A percentile compares a stretch with the other conserved stretches of the same genome.
Conservation (phyloP, 1,140 invertebrate species). For the Danaus melanippus region DNA sequence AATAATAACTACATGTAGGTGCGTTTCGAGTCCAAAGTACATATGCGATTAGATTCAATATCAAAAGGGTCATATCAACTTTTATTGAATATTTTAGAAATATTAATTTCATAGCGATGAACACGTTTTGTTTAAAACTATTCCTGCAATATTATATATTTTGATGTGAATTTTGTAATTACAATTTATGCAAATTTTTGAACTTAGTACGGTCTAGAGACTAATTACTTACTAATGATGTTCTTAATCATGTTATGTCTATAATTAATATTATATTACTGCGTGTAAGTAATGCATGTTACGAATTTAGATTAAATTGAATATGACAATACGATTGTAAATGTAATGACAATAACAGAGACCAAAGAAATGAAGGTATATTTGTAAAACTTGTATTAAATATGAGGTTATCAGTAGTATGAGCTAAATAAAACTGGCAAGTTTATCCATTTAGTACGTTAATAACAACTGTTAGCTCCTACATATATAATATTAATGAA, state of each 20-base stretch:
- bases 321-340: constrained; percentile 45
- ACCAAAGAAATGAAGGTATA: constrained; percentile 30
- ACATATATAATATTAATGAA: too few species aligned
- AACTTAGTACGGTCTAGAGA: too few species aligned
- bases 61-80: constrained; percentile 22
- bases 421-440: background rate
- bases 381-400: constrained; percentile 22
- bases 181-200: too few species aligned
- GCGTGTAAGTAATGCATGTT: constrained; percentile 3
- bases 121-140: too few species aligned
- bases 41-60: constrained; percentile 5
- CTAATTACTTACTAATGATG: too few species aligned
- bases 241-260: too few species aligned
- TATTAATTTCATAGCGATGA: constrained; percentile 4
- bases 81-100: constrained; percentile 8
- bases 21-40: too few species aligned
- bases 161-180: too few species aligned
- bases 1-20: constrained; percentile 25
- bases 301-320: constrained; percentile 19
- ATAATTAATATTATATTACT: background rate
- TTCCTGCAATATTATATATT: too few species aligned
- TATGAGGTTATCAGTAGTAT: too few species aligned
- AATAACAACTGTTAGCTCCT: too few species aligned
- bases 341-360: constrained; percentile 46
- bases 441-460: background rate